Evolutionary conservation across 1,140 invertebrate genomes (phyloP), one percentile per base, ranked within the genome.

Genomic region (Teleogryllus occipitalis): DNA sequence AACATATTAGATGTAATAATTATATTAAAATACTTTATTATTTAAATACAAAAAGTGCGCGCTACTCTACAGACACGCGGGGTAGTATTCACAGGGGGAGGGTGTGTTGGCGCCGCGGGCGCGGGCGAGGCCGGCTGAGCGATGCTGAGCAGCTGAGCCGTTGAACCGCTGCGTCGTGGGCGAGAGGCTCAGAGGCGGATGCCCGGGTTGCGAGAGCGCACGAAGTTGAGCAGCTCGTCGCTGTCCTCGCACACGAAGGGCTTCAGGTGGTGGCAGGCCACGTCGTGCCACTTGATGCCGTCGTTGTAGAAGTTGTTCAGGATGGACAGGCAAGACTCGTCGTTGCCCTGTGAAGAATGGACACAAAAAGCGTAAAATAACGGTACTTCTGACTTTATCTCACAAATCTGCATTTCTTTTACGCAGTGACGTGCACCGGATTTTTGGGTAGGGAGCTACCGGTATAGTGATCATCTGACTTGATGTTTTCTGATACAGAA

Each of bases 261-360:
- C 87, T 97, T 97, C 79, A 95, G 89, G 85, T 97, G 95, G 85
- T 96, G 93, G 83, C 95, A 96, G 78, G 95, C 95, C 18, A 96
- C 94, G 84, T 96, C 95, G 88, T 97, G 95, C 94, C 95, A 96
- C 86, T 96, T 96, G 82, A 96, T 90, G 54, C 95, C 95, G 84
- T 97, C 95, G 83, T 95, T 94, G 88, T 97, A 97, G 89, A 96
- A 96, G 86, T 97, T 96, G 88, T 96, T 97, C 82, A 97, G 86
- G 82, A 96, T 94, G 27, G 95, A 93, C 83, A 97, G 85, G 84
- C 95, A 97, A 47, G 95, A 95, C 87, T 96, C 95, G 83, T 96
- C 95, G 82, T 96, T 96, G 82, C 93, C 93, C 93, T 94, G 86
- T 6, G 86, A n/a, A 79, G 18, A 22, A 75, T 4, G 74, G 49